These are phyloP conservation scores for Laothoe populi DNA, from an alignment of 2,888 invertebrate genomes.

Conservation along the genomic window DNA sequence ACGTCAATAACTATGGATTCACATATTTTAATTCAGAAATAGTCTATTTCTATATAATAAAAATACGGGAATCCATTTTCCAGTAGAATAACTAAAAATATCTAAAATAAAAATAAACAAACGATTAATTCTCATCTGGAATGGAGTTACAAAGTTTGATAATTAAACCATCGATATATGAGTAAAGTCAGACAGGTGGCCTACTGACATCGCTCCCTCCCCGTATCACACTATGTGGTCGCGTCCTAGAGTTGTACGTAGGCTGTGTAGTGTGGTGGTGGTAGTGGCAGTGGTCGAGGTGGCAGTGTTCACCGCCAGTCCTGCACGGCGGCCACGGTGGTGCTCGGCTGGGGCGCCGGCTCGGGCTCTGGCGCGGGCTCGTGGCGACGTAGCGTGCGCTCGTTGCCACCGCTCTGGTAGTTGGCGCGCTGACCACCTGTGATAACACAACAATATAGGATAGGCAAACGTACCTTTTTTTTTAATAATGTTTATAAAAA, in stretches of 20 bases:
- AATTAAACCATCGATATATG: too few species aligned
- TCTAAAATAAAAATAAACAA: too few species aligned
- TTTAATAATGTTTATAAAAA: too few species aligned
- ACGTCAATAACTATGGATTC: too few species aligned
- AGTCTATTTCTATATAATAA: too few species aligned
- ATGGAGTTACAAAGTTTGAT: too few species aligned
- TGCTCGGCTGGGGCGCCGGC: constrained; percentile 76
- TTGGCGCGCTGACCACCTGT: constrained; percentile 71
- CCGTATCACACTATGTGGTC: neutral
- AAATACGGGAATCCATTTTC: too few species aligned
- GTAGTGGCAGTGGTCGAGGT: neutral
- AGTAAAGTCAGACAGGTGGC: too few species aligned
- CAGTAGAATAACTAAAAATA: too few species aligned
- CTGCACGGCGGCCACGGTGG: constrained; percentile 82
- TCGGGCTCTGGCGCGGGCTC: constrained; percentile 75
- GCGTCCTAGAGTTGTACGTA: neutral
- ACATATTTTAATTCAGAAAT: too few species aligned
- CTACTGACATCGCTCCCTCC: neutral
- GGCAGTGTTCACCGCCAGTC: constrained; percentile 83
- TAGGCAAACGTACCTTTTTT: too few species aligned
- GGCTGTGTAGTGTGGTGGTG: neutral
- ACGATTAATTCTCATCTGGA: too few species aligned
- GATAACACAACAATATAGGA: constrained; percentile 23
- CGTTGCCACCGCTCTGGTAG: constrained; percentile 67
- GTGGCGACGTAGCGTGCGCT: constrained; percentile 75